Evolutionary conservation across 2,888 invertebrate species (phyloP).

Genomic region (Pyrrhia umbra): DNA sequence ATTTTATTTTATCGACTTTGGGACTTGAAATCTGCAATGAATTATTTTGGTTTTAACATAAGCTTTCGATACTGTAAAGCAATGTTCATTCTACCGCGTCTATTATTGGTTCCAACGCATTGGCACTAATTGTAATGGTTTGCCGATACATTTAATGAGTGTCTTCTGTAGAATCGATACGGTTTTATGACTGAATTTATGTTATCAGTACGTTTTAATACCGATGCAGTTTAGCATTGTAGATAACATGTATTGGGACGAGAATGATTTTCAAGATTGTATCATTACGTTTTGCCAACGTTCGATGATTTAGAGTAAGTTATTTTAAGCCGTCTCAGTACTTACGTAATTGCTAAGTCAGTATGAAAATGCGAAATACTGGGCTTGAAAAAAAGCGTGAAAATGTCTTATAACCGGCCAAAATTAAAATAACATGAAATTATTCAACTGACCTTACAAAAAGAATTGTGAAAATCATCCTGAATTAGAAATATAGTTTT

Average conservation of each 20-base stretch:
- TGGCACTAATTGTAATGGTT: constrained; percentile 40
- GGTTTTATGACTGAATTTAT: constrained; percentile 24
- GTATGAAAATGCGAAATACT: no score
- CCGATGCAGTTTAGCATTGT: constrained; percentile 23
- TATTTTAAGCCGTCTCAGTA: no score
- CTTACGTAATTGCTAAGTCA: no score
- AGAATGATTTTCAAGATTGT: neutral
- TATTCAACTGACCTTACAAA: neutral
- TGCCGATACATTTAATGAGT: constrained; percentile 37
- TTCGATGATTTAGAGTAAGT: no score
- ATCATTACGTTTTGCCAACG: no score
- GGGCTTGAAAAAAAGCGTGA: neutral
- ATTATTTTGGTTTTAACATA: constrained; percentile 19
- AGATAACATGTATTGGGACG: constrained; percentile 15
- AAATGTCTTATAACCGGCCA: neutral
- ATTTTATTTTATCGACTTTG: constrained; percentile 2
- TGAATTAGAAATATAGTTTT: neutral
- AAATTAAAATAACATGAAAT: neutral
- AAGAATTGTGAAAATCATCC: neutral
- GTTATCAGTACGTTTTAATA: constrained; percentile 31
- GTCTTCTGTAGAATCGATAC: constrained; percentile 31
- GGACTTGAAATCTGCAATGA: neutral
- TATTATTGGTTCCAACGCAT: constrained; percentile 28
- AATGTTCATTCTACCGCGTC: constrained; percentile 9
- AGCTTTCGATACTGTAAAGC: constrained; percentile 12